Evolutionary conservation across 1,140 invertebrate species (phyloP).

Genomic region (Panulirus ornatus): DNA sequence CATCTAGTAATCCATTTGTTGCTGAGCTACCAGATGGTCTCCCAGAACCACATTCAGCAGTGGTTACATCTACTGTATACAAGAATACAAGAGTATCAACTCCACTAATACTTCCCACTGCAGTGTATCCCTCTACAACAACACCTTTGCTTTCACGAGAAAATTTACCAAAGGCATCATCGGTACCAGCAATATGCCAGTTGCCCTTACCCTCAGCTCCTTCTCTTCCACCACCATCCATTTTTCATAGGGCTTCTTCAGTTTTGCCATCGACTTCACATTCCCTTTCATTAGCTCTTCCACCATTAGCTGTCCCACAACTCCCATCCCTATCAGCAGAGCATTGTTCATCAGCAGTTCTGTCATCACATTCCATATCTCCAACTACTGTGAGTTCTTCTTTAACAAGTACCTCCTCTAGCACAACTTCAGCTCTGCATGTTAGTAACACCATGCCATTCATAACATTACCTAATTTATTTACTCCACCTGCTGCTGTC

Average conservation of each 20-base stretch:
- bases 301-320: constrained; percentile 10
- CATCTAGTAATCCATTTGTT: constrained; percentile 13
- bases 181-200: constrained; percentile 48
- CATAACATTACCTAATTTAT: background rate
- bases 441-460: background rate
- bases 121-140: background rate
- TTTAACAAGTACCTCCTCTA: background rate
- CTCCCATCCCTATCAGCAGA: constrained; percentile 8
- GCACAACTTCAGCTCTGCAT: background rate
- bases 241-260: constrained; percentile 30
- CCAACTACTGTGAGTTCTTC: background rate
- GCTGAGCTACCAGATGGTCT: constrained; percentile 30
- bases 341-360: background rate
- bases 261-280: background rate
- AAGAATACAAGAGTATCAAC: constrained; percentile 46
- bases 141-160: constrained; percentile 48
- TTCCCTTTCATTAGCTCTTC: background rate
- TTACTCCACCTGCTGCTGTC: background rate
- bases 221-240: constrained; percentile 38
- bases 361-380: background rate
- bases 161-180: constrained; percentile 59
- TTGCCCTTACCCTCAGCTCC: constrained; percentile 31
- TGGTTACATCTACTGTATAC: background rate
- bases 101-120: constrained; percentile 45
- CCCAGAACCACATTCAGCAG: constrained; percentile 22